phyloP scores from a whole-genome alignment of 2,797 vertebrate genomes.

The Basileuterus tristriatus region DNA sequence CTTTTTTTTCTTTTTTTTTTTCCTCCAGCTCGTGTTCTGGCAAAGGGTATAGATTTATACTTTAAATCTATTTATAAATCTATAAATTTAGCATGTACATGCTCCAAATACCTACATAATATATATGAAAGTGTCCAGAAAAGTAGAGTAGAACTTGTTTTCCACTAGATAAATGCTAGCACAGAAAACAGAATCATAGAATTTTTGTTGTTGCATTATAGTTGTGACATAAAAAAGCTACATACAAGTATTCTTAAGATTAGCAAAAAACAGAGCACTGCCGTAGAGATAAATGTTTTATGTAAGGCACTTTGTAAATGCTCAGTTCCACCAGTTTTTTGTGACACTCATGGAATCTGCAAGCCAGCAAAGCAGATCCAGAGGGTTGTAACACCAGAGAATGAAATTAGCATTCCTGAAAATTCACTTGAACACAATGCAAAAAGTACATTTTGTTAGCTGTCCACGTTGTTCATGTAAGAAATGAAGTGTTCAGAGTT shows the following conservation, averaged over 20 bases:
- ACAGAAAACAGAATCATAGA: background rate
- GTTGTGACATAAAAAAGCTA: slow-evolving; percentile 5
- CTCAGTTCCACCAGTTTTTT: background rate
- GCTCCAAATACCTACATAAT: background rate
- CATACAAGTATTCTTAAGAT: background rate
- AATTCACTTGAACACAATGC: background rate
- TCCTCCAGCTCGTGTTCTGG: background rate
- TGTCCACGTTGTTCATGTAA: background rate
- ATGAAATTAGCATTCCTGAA: background rate
- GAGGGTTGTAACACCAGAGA: background rate
- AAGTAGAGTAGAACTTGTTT: slow-evolving; percentile 40
- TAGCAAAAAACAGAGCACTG: slow-evolving; percentile 29
- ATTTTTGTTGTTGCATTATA: background rate
- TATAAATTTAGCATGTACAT: background rate
- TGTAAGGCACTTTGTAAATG: slow-evolving; percentile 30
- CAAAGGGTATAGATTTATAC: background rate
- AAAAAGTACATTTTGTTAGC: background rate
- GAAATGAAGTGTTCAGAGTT: background rate
- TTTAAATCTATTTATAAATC: background rate
- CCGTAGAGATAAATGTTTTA: slow-evolving; percentile 10
- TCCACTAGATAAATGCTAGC: slow-evolving; percentile 12
- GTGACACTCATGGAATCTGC: background rate
- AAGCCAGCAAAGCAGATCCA: background rate
- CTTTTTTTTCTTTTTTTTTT: background rate
- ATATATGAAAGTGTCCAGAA: background rate